Evolutionary conservation across 2,797 vertebrate species (phyloP).

Genomic region (Gymnoscopelus braueri): DNA sequence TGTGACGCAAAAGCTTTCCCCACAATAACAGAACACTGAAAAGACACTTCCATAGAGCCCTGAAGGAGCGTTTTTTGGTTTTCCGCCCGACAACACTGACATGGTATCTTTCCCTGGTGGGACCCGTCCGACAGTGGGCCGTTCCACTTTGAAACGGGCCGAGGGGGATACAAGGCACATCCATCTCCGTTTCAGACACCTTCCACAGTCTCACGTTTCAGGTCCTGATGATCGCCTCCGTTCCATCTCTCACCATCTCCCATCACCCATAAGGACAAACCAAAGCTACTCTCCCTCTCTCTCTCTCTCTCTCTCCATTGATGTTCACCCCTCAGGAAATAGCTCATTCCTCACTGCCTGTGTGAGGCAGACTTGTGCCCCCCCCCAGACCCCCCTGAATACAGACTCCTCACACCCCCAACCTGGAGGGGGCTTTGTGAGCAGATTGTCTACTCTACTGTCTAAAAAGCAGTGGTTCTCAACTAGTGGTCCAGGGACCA

Average conservation of each 20-base stretch:
- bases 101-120: conserved; percentile 14
- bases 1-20: no score
- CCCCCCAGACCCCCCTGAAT: conserved; percentile 11
- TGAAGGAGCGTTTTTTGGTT: no score
- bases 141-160: neutral
- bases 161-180: conserved; percentile 14
- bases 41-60: no score
- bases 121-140: neutral
- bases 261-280: conserved; percentile 4
- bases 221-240: conserved; percentile 27
- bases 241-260: conserved; percentile 15
- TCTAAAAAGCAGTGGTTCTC: no score
- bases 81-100: no score
- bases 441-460: conserved; percentile 18
- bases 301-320: conserved; percentile 15
- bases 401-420: conserved; percentile 23
- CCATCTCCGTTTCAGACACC: conserved; percentile 36
- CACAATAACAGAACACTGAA: no score
- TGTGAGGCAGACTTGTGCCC: conserved; percentile 45
- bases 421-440: conserved; percentile 18
- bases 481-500: no score
- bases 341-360: conserved; percentile 61
- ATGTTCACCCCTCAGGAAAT: conserved; percentile 63
- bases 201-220: conserved; percentile 22
- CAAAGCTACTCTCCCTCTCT: neutral